phyloP scores from a whole-genome alignment of 2,113 vertebrate species.

The Irena cyanogastra region DNA sequence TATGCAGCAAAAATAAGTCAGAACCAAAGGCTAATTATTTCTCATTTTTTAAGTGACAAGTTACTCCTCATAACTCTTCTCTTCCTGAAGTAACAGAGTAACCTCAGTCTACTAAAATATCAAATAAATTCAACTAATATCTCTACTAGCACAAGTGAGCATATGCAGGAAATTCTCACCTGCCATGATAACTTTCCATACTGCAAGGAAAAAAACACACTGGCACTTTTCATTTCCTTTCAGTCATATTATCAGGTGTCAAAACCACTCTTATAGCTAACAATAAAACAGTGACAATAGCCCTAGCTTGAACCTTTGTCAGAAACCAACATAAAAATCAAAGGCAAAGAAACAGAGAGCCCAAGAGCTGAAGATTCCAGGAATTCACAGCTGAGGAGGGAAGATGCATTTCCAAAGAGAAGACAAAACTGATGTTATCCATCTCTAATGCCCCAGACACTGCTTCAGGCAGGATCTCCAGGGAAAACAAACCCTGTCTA shows the following conservation, averaged over 20 bases:
- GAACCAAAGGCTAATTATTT: background rate
- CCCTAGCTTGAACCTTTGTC: background rate
- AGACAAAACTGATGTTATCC: background rate
- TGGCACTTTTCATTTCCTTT: background rate
- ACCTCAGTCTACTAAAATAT: background rate
- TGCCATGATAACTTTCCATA: background rate
- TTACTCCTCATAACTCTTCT: background rate
- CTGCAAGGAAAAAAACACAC: background rate
- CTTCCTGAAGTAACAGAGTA: background rate
- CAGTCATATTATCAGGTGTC: background rate
- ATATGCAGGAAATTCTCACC: background rate
- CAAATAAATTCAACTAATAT: background rate
- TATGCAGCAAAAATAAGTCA: background rate
- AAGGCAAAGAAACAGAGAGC: background rate
- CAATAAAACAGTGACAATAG: background rate
- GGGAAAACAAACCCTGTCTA: background rate
- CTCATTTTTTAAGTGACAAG: background rate
- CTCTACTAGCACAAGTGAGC: background rate
- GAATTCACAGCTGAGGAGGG: background rate
- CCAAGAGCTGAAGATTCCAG: background rate
- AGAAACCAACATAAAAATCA: background rate
- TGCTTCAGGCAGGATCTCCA: background rate
- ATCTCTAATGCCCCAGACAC: background rate
- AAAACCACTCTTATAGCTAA: background rate
- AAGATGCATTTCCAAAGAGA: background rate